These are phyloP conservation scores for Chymomyza procnemis DNA, from an alignment of 2,888 invertebrate species.

Conservation along the genomic window DNA sequence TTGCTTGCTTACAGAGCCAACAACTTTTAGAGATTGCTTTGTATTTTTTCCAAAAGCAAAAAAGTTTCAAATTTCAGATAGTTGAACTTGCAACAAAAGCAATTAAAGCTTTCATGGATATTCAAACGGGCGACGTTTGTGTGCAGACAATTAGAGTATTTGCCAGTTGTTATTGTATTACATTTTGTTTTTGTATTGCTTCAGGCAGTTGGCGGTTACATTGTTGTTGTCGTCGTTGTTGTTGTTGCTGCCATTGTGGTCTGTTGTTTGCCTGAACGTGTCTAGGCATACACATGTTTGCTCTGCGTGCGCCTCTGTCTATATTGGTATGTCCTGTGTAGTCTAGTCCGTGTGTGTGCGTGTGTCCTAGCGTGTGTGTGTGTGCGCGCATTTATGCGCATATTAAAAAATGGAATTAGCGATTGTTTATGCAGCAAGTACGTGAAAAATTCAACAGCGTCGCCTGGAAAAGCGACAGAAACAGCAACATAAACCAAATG, in stretches of 20 bases:
- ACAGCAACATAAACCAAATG: background rate
- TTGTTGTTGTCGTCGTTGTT: conserved; percentile 11
- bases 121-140: too few species aligned
- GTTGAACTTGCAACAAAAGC: too few species aligned
- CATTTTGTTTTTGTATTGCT: too few species aligned
- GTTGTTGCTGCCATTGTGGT: conserved; percentile 10
- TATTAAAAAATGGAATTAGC: conserved; percentile 9
- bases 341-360: background rate
- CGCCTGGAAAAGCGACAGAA: background rate
- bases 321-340: background rate
- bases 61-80: too few species aligned
- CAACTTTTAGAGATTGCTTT: too few species aligned
- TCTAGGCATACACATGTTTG: background rate
- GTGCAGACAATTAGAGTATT: too few species aligned
- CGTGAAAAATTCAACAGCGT: background rate
- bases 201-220: too few species aligned
- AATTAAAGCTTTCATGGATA: too few species aligned
- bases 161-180: too few species aligned
- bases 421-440: conserved; percentile 1
- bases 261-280: conserved; percentile 3
- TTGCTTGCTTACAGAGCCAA: too few species aligned
- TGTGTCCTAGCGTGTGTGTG: background rate
- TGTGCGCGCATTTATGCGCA: conserved; percentile 3
- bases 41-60: too few species aligned
- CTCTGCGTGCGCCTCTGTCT: background rate